Base-by-base conservation (phyloP, 2,113 vertebrate genomes). In the Tetrao urogallus region DNA sequence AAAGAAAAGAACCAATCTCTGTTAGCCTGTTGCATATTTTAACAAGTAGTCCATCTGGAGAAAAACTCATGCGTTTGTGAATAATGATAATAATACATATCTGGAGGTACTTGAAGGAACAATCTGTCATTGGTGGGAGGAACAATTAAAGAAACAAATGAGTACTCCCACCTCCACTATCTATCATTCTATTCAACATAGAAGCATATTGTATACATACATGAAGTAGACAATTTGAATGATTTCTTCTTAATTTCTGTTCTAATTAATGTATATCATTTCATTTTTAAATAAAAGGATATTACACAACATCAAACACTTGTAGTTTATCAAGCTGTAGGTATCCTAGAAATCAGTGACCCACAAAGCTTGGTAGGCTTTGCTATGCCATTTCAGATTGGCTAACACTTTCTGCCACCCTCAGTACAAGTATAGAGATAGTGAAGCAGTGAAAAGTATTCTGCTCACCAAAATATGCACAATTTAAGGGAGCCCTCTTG, bases 121-220 rank as follows among this genome's bases (percentile, higher is more conserved):
- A 94, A 93, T 88, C 82, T 94, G 94, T 43, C 78, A 75, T 83
- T 79, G 61, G 90, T 95, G 63, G 90, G 88, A 92, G 93, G 82
- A 88, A 88, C 50, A 63, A 95, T 78, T 58, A 90, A 72, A 90
- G 82, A 93, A 93, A 90, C 79, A 94, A 93, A 72, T 79, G 57
- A 93, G 45, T 86, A 42, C 43, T 95, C 92, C 58, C 80, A 86
- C 77, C 78, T 88, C 58, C 58, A 69, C 14, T 63, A 83, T 78
- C 91, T 86, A 40, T 89, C 72, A 60, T 92, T 88, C 82, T 78
- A 88, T 79, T 86, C 56, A 69, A 45, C 30, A 66, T 11, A 63
- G 71, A 86, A 84, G 83, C 1, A 4, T 79, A 66, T 63, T 58
- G 24, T 69, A 79, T 66, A 76, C n/a, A 72, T 64, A 70, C 50